Evolutionary conservation across 2,888 invertebrate genomes (phyloP), one percentile per base, ranked within the genome.

Genomic region (Aleiodes leptofemur): DNA sequence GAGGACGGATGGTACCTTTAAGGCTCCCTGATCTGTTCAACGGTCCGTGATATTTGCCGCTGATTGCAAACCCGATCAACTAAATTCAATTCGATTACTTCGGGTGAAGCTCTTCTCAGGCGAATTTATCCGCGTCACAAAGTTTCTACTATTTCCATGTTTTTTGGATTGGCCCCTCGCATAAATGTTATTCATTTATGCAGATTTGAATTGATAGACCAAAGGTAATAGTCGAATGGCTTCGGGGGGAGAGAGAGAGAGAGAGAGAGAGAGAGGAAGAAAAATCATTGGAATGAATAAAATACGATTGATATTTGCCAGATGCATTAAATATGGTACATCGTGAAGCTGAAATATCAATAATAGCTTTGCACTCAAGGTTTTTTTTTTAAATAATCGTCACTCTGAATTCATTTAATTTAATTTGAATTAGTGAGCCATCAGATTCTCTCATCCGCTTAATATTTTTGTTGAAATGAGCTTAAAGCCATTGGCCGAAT

Each of bases 61-160:
- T 78, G 79, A 79, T 79, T 79, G 79, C 76, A 61, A 74, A 73
- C 66, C 78, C 79, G 78, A 78, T 78, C 78, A 77, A 76, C 76
- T 74, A 79, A 77, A 79, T 79, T 78, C 73, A 78, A 79, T 79
- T 77, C 79, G 76, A 79, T 79, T 78, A 77, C 75, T 74, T 53
- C 61, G 14, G 48, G 55, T 51, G 31, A n/a, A 55, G 38, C 61
- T 50, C 29, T 74, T 69, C 16, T 43, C 50, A 51, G 69, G 69
- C 38, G 59, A 73, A 69, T 73, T 53, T 59, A 56, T 59, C 51
- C 57, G 51, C 51, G 31, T 68, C 51, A 31, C 14, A 68, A 68
- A 51, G 29, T 51, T 53, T 31, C 50, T 68, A 51, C 31, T 51
- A 51, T 68, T 68, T 31, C n/a, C 34, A 50, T 23, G 23, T 23